Conservation (phyloP, 2,888 invertebrate genomes). For the Xanthia icteritia region DNA sequence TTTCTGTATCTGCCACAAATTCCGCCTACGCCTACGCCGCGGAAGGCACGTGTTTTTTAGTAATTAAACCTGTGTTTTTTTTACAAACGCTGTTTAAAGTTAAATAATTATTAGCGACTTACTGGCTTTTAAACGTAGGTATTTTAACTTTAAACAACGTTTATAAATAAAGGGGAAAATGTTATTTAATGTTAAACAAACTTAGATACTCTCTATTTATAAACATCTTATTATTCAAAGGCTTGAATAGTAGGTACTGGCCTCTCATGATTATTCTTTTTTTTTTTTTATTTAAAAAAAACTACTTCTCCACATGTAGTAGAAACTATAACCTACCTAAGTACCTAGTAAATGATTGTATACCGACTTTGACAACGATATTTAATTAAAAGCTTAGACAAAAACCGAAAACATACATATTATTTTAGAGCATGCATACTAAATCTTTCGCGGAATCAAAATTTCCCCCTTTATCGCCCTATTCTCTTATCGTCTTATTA, state of each 20-base stretch:
- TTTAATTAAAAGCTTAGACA: not conserved
- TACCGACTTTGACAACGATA: not conserved
- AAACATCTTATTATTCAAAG: not conserved
- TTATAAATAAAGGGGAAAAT: not conserved
- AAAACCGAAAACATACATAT: not conserved
- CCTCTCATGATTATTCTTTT: not conserved
- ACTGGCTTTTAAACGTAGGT: not conserved
- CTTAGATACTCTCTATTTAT: not conserved
- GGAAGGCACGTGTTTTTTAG: not conserved
- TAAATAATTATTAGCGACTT: not conserved
- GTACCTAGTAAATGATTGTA: not conserved
- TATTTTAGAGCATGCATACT: slow-evolving; percentile 36
- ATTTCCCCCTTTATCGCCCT: slow-evolving; percentile 59
- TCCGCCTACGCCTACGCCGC: too few relatives aligned
- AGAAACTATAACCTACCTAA: not conserved
- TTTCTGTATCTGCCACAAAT: not conserved
- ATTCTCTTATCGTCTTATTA: slow-evolving; percentile 78
- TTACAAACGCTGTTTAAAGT: not conserved
- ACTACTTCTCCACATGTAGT: not conserved
- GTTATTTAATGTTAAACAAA: not conserved
- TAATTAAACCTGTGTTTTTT: not conserved
- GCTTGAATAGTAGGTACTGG: too few relatives aligned
- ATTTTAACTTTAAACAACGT: not conserved
- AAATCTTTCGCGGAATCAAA: slow-evolving; percentile 65
- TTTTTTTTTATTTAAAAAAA: too few relatives aligned